Base-by-base conservation (phyloP, 2,113 vertebrate species). In the Pseudopipra pipra region DNA sequence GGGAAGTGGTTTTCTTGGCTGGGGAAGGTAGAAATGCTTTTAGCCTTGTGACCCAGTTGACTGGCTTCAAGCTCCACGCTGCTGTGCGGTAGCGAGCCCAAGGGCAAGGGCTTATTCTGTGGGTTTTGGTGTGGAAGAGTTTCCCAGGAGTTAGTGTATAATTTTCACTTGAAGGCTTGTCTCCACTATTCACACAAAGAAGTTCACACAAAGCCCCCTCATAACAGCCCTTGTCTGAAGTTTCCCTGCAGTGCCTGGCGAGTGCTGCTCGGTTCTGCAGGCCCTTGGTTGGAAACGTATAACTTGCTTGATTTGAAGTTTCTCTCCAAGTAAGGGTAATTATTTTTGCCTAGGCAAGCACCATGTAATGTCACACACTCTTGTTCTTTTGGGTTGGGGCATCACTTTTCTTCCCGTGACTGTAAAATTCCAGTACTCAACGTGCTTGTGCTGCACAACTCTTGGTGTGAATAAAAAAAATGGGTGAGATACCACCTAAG, bases 1-100 rank as follows among this genome's bases (percentile, higher is more conserved):
- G 77, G 96, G 96, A 97, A 95, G 95, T 96, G 94, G 93, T 96
- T 96, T 97, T 95, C 93, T 97, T 96, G 95, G 90, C 91, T 95
- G 93, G 51, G 95, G 75, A 95, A 96, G 92, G 92, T 93, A 94
- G 95, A 96, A 94, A 65, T 86, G 87, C 95, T 93, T 95, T 94
- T 90, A 94, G 89, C 94, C 79, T 86, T 95, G 91, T 92, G 95
- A 96, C 96, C 94, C 90, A 94, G 61, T 93, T 96, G 96, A 93
- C 92, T 95, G 94, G 62, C 90, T 93, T 91, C 49, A 65, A 67
- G 92, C 71, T 96, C 90, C 66, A 68, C 1, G 23, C 79, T 5
- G 65, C 82, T 86, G 51, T 1, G 3, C 80, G 75, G 85, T 59
- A 71, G 63, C 6, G 4, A 91, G 92, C 92, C 93, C 76, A 80